Base-by-base conservation (phyloP, 1,140 invertebrate genomes). In the Drosophila littoralis region DNA sequence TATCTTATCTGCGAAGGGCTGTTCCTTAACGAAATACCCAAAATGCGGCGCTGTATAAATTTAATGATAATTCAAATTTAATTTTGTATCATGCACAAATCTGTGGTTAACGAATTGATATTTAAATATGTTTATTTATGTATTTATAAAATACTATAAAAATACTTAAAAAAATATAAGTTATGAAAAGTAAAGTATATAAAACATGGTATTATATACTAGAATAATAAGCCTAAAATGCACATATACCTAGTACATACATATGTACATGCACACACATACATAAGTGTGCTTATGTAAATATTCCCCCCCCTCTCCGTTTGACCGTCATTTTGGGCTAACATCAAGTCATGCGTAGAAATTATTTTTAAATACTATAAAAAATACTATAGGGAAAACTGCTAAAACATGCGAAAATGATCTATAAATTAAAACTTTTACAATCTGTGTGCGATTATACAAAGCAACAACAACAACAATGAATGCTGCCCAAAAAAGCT, bases 401-500 rank as follows among this genome's bases (percentile, higher is more conserved):
- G 22, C 79, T 77, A 88, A 86, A 88, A 88, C 79, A 88, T 86
- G 83, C 83, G 83, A 88, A 86, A 88, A 88, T 88, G 83, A 88
- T 88, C 83, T 88, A 88, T 89, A 88, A 88, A 89, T 88, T 89
- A 83, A 89, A 88, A 88, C 83, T 88, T 86, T 88, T 88, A 88
- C 83, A 88, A 88, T 88, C 84, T 88, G 83, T 83, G 83, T 63
- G 79, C 83, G 83, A 88, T 88, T 88, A 80, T 89, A 65, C 60
- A 13, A 38, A 79, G 57, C 43, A 83, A 52, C 79, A 65, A 13
- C 73, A 60, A 12, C 48, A 71, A 60, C 59, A 74, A 64, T 73
- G 70, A 83, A 60, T 79, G 77, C 76, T 89, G 81, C 84, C 83
- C 71, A 88, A 88, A 84, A 71, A 79, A 77, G 77, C 69, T 89